Evolutionary conservation across 2,888 invertebrate genomes (phyloP), one percentile per base, ranked within the genome.

Genomic region (Lymantria monacha): DNA sequence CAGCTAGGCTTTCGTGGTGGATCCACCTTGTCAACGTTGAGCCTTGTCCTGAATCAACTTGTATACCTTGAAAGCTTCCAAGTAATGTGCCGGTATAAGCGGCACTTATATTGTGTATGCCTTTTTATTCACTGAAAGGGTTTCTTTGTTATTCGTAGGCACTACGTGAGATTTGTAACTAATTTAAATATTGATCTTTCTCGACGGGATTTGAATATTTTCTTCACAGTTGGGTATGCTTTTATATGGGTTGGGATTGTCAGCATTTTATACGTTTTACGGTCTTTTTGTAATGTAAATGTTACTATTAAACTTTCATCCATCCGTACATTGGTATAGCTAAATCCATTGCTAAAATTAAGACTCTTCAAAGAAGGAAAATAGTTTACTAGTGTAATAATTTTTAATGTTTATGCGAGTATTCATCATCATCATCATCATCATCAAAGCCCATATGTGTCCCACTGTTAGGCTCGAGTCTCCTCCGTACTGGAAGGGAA

Each of bases 51-150:
- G 64, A 61, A 67, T 57, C 55, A 51, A 54, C 57, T 67, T 55
- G 51, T 64, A 54, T 67, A 61, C 58, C 46, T 31, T 51, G 45
- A 65, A 50, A 60, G 57, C 55, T 57, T 63, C 55, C 50, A 50
- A 56, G 43, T 51, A 51, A 38, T 38, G 38, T 38, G 11, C 38
- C 12, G 41, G 14, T 36, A 11, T 9, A 33, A 50, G 41, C n/a
- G 36, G 12, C 41, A 33, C 30, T 30, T 38, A 38, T n/a, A 38
- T 38, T 15, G 22, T 11, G 9, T 42, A 42, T 3, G 8, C 7
- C n/a, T 38, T 38, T 38, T 38, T 38, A 38, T 38, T 38, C n/a
- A 5, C 31, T 57, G 12, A 30, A 51, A 41, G 11, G 40, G 11
- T 30, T 42, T 0, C 8, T 33, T 10, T 43, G 38, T 38, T 38